Evolutionary conservation across 2,797 vertebrate species (phyloP), one percentile per base, ranked within the genome.

Genomic region (Pseudotriccus pelzelni): DNA sequence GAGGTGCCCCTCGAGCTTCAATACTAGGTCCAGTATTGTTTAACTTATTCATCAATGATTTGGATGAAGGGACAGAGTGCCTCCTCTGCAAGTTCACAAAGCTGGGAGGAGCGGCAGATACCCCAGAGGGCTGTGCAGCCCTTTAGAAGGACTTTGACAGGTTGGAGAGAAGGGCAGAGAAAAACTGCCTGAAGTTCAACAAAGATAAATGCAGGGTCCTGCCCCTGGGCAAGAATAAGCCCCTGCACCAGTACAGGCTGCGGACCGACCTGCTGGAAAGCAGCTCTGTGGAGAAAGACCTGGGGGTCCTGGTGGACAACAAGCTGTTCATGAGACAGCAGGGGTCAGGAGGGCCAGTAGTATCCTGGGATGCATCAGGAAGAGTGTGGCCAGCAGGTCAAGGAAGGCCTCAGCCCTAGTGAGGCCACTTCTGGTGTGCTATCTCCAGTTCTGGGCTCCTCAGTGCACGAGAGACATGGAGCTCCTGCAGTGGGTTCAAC

Each of bases 71-170:
- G 36, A 70, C 21, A 36, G 27, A 72, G 39, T 43, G 15, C 15
- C 19, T 43, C 15, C 19, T 64, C 36, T 56, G 36, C 14, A 44
- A 64, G 50, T 56, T 64, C 19, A 60, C 28, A 46, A 46, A 68
- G 3, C n/a, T 60, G 39, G 3, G 19, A 76, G 28, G 39, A 28
- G 39, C 13, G 8, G 19, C 8, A 0, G 1, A n/a, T 17, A 19
- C 2, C 15, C 53, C 63, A 46, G 53, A 44, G 27, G 4, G 12
- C 22, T 75, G 22, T 27, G 62, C 59, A 64, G 52, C 14, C 13
- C 8, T 36, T 66, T 32, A 47, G 34, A 36, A 70, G 41, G 64
- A 14, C 34, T 14, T 62, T 0, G 7, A 7, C 7, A 12, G 47
- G 47, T 17, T 86, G 41, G 41, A 62, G 9, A 62, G 16, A 37